Evolutionary conservation across 2,113 vertebrate species (phyloP).

Genomic region (Kobus ellipsiprymnus): DNA sequence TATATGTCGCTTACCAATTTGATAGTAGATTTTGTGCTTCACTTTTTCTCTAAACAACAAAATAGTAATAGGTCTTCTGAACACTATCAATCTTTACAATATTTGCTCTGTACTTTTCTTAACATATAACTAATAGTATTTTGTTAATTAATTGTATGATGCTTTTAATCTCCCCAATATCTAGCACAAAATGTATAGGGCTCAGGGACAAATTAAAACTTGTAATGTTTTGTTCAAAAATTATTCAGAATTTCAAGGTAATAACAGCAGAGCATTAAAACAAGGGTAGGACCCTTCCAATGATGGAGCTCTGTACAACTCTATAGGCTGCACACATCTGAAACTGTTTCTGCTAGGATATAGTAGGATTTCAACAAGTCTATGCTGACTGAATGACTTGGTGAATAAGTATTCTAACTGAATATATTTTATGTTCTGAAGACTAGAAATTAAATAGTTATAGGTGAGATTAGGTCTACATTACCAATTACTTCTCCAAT

Average conservation of each 20-base stretch:
- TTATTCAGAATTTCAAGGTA: neutral
- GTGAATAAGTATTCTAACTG: neutral
- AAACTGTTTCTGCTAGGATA: neutral
- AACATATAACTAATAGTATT: neutral
- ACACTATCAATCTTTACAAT: neutral
- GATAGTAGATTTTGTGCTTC: constrained; percentile 4
- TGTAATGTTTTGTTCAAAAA: neutral
- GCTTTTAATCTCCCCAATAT: neutral
- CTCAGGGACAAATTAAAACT: neutral
- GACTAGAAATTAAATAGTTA: neutral
- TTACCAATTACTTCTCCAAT: neutral
- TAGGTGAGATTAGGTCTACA: neutral
- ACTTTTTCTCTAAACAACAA: neutral
- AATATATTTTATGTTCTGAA: neutral
- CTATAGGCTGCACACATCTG: neutral
- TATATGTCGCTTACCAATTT: neutral
- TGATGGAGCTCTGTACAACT: neutral
- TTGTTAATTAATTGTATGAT: neutral
- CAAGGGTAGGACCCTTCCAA: neutral
- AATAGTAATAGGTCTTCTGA: neutral
- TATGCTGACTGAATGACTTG: neutral
- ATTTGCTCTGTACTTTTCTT: neutral
- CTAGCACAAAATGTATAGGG: neutral
- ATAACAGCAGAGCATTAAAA: neutral
- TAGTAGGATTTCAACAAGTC: neutral